Base-by-base conservation (phyloP, 2,797 vertebrate species). In the Lateolabrax maculatus region DNA sequence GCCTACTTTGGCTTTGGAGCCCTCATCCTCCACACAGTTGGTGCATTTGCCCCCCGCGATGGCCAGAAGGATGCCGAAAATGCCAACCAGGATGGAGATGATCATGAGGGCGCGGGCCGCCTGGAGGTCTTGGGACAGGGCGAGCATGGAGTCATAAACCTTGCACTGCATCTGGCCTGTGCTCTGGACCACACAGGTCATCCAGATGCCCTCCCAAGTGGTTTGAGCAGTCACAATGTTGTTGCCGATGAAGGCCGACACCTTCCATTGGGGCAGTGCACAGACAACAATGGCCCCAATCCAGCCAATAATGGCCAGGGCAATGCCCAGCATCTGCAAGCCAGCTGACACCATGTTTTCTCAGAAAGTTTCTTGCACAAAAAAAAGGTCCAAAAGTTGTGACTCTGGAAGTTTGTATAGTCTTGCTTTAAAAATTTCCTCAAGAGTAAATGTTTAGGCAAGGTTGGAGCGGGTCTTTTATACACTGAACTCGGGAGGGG, bases 151-250 rank as follows among this genome's bases (percentile, higher is more conserved):
- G 93, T 99, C 98, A 27, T 98, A 97, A 15, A 98, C 93, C 87
- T 97, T 98, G 90, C 98, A 99, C 83, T 98, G 98, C 95, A 98
- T 98, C 95, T 99, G 98, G 4, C 98, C 98, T 0, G 98, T 99
- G 93, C 98, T 99, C 95, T 98, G 98, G 39, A 97, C 95, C 92
- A 98, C 95, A 1, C 98, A 99, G 89, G 0, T 93, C 98, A 98
- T 99, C 98, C 98, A 99, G 78, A 99, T 97, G 37, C 98, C 98
- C 55, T 98, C 95, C 97, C 97, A 98, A 27, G 83, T 93, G 63
- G 90, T 96, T 84, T 98, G 97, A 0, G 97, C 95, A 0, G 96
- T 96, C 82, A 99, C 95, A 2, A 99, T 99, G 92, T 94, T 98
- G 83, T 92, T 90, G 3, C 96, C 97, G 0, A 98, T 49, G 78